phyloP scores from a whole-genome alignment of 2,113 vertebrate genomes.

The Stomatorhinus ivindoensis region DNA sequence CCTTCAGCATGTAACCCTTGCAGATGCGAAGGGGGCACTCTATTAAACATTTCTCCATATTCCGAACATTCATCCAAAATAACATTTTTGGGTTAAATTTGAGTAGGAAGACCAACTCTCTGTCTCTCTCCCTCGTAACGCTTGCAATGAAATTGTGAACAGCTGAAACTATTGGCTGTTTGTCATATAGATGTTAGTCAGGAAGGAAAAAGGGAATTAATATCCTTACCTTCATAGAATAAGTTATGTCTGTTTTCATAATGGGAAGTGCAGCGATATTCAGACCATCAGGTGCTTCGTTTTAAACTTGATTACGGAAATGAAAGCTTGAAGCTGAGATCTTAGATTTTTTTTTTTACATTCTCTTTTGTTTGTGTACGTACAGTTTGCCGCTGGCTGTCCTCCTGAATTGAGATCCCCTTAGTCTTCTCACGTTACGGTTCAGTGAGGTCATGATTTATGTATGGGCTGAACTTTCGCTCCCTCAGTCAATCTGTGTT shows the following conservation, averaged over 20 bases:
- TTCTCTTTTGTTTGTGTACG: background rate
- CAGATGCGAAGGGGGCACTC: background rate
- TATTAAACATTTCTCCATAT: background rate
- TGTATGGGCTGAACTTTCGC: background rate
- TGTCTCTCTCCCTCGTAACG: background rate
- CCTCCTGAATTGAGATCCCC: background rate
- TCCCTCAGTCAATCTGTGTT: background rate
- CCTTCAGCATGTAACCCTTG: background rate
- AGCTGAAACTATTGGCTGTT: background rate
- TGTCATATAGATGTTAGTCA: background rate
- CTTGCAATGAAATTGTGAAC: background rate
- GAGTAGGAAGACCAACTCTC: background rate
- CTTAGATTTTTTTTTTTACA: slow-evolving; percentile 17
- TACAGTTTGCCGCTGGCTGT: too few species aligned
- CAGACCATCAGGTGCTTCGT: slow-evolving; percentile 7
- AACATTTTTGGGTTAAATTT: background rate
- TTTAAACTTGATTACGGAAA: slow-evolving; percentile 29
- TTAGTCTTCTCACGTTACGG: background rate
- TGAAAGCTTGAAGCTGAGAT: slow-evolving; percentile 32
- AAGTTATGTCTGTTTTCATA: slow-evolving; percentile 24
- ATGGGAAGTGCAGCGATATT: slow-evolving; percentile 22
- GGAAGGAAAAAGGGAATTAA: background rate
- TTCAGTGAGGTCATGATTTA: background rate
- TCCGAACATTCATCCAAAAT: background rate
- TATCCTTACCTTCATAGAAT: background rate